Percentiles rank a stretch among this genome's conserved stretches.
Conservation (phyloP, 1,140 invertebrate species). For the Triops longicaudatus region DNA sequence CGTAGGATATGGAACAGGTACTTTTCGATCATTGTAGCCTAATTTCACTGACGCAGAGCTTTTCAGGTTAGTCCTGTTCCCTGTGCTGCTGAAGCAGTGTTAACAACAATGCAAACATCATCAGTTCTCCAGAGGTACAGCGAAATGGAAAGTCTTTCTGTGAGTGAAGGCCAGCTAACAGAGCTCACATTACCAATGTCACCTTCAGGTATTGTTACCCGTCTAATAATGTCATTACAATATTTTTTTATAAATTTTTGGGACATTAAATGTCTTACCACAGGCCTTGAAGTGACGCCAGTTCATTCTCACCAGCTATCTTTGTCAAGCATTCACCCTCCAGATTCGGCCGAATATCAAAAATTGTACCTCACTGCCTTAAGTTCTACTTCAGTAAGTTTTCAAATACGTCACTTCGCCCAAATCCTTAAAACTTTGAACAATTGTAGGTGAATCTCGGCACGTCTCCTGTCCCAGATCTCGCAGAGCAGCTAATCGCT, state of each 20-base stretch:
- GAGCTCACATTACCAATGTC: neutral
- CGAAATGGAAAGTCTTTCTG: neutral
- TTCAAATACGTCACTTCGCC: neutral
- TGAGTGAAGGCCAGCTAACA: neutral
- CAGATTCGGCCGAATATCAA: neutral
- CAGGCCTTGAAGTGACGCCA: neutral
- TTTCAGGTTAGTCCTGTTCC: neutral
- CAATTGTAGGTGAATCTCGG: neutral
- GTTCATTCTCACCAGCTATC: neutral
- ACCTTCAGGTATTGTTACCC: neutral
- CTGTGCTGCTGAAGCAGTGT: neutral
- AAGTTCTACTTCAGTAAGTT: neutral
- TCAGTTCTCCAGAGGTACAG: neutral
- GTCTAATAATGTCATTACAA: neutral
- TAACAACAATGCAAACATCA: neutral
- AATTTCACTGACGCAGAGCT: neutral
- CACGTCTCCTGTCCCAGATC: neutral
- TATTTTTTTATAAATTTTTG: neutral
- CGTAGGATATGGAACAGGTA: neutral
- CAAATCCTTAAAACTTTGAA: neutral
- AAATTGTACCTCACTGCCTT: neutral
- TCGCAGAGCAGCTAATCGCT: neutral
- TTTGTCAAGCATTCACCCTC: neutral
- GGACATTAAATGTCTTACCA: neutral
- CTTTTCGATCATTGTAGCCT: neutral